A percentile compares a stretch with the other conserved stretches of the same genome.
Conservation (phyloP, 2,888 invertebrate species). For the Poecilus cupreus region DNA sequence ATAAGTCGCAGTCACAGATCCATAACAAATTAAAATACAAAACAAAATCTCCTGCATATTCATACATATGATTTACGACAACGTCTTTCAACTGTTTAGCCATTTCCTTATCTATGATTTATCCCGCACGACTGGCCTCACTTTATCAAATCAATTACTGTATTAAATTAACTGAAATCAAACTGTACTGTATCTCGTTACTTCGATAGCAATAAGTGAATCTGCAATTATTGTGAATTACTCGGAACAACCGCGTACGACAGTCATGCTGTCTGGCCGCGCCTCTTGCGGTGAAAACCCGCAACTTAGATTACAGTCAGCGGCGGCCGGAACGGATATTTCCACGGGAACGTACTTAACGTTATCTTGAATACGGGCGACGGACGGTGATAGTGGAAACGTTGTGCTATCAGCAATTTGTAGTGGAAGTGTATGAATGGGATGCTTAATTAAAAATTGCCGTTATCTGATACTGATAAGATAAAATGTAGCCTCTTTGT, state of each 20-base stretch:
- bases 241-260: slow-evolving; percentile 14
- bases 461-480: neutral
- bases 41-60: neutral
- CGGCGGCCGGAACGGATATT: neutral
- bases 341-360: neutral
- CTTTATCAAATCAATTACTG: slow-evolving; percentile 23
- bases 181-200: slow-evolving; percentile 23
- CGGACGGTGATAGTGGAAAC: neutral
- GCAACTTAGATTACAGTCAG: slow-evolving; percentile 23
- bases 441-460: neutral
- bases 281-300: slow-evolving; percentile 29
- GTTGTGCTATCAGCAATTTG: neutral
- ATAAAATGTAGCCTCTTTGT: no score
- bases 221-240: slow-evolving; percentile 22
- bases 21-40: no score
- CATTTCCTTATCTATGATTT: slow-evolving; percentile 23
- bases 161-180: slow-evolving; percentile 26
- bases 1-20: no score
- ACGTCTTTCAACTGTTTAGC: neutral
- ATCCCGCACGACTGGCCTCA: neutral
- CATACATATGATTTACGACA: neutral
- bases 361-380: no score
- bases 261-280: slow-evolving; percentile 56
- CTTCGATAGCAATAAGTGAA: slow-evolving; percentile 37
- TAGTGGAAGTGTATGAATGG: neutral